Base-by-base conservation (phyloP, 2,113 vertebrate genomes). In the Eudorcas thomsonii region DNA sequence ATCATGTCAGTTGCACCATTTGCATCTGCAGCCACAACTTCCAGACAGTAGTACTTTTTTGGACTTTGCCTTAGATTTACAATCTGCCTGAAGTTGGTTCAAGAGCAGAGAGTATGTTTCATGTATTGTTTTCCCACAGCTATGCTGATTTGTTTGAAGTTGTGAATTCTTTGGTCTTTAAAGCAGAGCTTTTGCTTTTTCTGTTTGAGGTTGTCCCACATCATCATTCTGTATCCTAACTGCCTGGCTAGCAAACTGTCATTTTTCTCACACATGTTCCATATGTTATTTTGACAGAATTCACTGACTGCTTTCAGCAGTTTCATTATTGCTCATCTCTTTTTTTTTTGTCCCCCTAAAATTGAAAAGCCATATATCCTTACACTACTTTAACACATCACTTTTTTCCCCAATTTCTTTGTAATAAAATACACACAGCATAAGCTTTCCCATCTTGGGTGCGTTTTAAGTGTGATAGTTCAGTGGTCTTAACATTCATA, bases 91-190 rank as follows among this genome's bases (percentile, higher is more conserved):
- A 96, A 94, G 48, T 86, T 50, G 81, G 28, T 88, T 94, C 80
- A 97, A 83, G 60, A 96, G 93, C 43, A 96, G 54, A 64, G 52
- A 97, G 33, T 23, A 36, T 96, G 59, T 91, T 94, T 74, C 57
- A 90, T 91, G n/a, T 96, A 71, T 84, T 97, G 81, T 80, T 95
- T 97, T 55, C 92, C n/a, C 55, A 87, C 94, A 97, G 81, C 87
- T 97, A n/a, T 98, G 94, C 64, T 91, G 52, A 90, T 94, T 91
- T 90, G 52, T 98, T 98, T 97, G 96, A 97, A 96, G 92, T 96
- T 94, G 30, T 59, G 84, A 96, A 90, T 90, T 97, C 90, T 94
- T 96, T 97, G 57, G 88, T 90, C 62, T 96, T 95, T 84, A 90
- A 95, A 95, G 93, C 84, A 96, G 54, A 96, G 59, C n/a, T 94